Conservation (phyloP, 2,797 vertebrate species). For the Alcedo quadribrachys region DNA sequence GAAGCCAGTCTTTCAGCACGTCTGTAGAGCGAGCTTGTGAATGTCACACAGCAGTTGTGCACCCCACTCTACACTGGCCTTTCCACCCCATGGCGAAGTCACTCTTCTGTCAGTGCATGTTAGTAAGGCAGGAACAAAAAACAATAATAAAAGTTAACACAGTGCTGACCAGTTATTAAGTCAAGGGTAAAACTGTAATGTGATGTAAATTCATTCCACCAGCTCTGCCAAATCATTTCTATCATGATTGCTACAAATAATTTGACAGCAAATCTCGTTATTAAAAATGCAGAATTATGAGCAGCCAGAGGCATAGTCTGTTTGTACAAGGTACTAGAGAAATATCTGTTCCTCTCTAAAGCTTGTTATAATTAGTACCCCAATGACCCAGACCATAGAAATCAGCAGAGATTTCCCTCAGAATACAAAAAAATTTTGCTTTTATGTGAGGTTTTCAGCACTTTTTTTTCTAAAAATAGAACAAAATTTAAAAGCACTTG, state of each 20-base stretch:
- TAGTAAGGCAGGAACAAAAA: neutral
- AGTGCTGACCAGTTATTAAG: conserved; percentile 12
- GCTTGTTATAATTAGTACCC: conserved; percentile 21
- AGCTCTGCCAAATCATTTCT: conserved; percentile 46
- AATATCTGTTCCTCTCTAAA: conserved; percentile 6
- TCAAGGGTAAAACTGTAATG: conserved; percentile 27
- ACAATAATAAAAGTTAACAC: neutral
- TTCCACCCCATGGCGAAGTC: neutral
- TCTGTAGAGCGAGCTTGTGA: neutral
- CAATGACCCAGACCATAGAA: conserved; percentile 22
- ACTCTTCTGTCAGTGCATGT: conserved; percentile 10
- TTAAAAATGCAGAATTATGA: conserved; percentile 27
- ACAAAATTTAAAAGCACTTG: neutral
- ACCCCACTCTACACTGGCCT: neutral
- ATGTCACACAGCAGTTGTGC: neutral
- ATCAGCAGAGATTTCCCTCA: neutral
- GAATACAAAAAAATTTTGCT: neutral
- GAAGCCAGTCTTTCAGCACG: neutral
- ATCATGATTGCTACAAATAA: conserved; percentile 24
- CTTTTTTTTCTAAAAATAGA: neutral
- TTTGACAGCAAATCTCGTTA: neutral
- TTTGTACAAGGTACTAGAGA: conserved; percentile 1
- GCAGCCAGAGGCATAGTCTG: conserved; percentile 25
- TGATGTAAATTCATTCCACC: conserved; percentile 26
- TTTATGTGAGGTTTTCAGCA: neutral